These are phyloP conservation scores for Carassius auratus DNA, from an alignment of 2,113 vertebrate genomes.

Conservation along the genomic window DNA sequence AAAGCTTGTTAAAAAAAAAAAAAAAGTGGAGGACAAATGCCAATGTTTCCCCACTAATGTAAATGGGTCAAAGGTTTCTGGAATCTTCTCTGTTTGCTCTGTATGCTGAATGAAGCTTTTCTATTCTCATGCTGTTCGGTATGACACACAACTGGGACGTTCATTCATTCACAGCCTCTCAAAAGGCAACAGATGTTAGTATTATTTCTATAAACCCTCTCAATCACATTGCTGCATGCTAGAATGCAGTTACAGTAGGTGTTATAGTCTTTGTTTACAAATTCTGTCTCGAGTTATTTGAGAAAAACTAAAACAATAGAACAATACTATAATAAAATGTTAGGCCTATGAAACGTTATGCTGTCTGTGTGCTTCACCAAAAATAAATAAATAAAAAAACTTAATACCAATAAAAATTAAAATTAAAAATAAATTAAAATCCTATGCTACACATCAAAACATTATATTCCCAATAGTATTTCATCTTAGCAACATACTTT, in stretches of 20 bases:
- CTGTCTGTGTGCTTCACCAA: background rate
- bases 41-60: background rate
- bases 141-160: background rate
- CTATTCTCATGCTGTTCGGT: constrained; percentile 26
- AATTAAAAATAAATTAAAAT: too few species aligned
- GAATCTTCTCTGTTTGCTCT: constrained; percentile 21
- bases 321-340: background rate
- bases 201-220: background rate
- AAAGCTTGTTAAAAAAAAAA: background rate
- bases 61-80: constrained; percentile 21
- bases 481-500: background rate
- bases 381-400: background rate
- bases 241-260: background rate
- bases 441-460: too few species aligned
- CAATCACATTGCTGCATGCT: background rate
- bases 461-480: too few species aligned
- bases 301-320: background rate
- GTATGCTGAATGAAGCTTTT: constrained; percentile 47
- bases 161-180: constrained; percentile 5
- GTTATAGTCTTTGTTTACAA: background rate
- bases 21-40: background rate
- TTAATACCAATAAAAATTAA: too few species aligned
- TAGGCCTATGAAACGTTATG: background rate
- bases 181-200: constrained; percentile 33
- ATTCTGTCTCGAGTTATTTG: background rate